Conservation (phyloP, 2,113 vertebrate species). For the Catharus minimus region DNA sequence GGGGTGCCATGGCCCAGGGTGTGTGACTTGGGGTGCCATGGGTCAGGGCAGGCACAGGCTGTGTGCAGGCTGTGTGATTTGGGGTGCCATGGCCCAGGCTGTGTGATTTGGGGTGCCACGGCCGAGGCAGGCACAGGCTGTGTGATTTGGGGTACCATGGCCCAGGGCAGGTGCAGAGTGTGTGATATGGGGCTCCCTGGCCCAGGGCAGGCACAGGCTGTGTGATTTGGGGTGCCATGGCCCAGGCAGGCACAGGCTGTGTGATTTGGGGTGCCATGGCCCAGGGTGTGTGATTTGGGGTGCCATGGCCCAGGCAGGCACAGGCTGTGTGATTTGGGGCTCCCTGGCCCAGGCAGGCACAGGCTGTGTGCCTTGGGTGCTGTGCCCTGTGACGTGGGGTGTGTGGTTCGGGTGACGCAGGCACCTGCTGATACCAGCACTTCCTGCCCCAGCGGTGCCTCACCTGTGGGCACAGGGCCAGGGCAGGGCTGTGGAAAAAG, state of each 20-base stretch:
- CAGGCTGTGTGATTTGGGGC: no score
- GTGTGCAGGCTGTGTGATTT: neutral
- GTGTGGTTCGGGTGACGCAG: neutral
- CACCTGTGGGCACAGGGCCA: neutral
- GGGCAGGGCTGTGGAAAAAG: neutral
- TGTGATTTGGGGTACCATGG: neutral
- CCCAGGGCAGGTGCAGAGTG: fast-evolving
- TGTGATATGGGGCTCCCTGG: no score
- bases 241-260: no score
- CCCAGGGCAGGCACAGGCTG: no score
- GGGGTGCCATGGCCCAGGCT: neutral
- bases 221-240: neutral
- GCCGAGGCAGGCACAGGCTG: no score
- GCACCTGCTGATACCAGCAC: neutral
- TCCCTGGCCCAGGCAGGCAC: fast-evolving
- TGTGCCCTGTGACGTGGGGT: neutral
- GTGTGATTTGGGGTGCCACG: neutral
- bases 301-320: no score
- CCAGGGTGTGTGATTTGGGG: neutral
- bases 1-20: no score
- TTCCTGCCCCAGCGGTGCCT: neutral
- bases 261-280: neutral
- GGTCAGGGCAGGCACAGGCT: no score
- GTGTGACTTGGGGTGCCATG: neutral
- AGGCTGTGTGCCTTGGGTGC: neutral